Base-by-base conservation (phyloP, 2,888 invertebrate genomes). In the Tuta absoluta region DNA sequence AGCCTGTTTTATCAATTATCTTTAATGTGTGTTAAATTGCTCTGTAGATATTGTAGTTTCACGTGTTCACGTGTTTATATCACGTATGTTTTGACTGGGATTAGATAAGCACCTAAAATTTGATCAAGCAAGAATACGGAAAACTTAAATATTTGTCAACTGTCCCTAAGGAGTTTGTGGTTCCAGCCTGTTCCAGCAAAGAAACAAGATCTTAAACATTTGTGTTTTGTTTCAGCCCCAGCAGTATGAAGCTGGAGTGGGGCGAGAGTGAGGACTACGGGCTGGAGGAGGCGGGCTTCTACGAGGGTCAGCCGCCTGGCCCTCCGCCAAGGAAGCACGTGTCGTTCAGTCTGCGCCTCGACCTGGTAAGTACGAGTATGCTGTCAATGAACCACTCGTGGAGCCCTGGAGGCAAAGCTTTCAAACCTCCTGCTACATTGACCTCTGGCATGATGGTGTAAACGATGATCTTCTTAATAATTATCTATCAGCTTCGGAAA, bases 281-380 rank as follows among this genome's bases (percentile, higher is more conserved):
- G 69, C 92, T 95, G 74, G 95, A 95, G 76, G 94, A 95, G 78
- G 93, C 95, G 69, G 94, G 94, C 71, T 95, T 95, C 83, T 95
- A 95, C 84, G 95, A 95, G 75, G 93, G 93, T 57, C 91, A 93
- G 66, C 84, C 85, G 68, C 68, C 77, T 10, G 81, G 84, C 62
- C 86, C 87, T 48, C 88, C 91, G 56, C 88, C 85, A 45, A 81
- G 91, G 67, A 92, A 92, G 71, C 91, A 91, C 65, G 92, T 92
- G 68, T 91, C 91, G 63, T 92, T 92, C 78, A 90, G 87, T 71
- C 78, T 91, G 63, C 80, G 90, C 63, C 88, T 91, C 24, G 89
- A 92, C 67, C 73, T 91, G 87, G 92, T 92, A 68, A 82, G 85
- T 78, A 65, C 12, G 68, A 82, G 85, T 78, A 65, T 14, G 23